Evolutionary conservation across 2,888 invertebrate species (phyloP), one percentile per base, ranked within the genome.

Genomic region (Taphrorychus bicolor): DNA sequence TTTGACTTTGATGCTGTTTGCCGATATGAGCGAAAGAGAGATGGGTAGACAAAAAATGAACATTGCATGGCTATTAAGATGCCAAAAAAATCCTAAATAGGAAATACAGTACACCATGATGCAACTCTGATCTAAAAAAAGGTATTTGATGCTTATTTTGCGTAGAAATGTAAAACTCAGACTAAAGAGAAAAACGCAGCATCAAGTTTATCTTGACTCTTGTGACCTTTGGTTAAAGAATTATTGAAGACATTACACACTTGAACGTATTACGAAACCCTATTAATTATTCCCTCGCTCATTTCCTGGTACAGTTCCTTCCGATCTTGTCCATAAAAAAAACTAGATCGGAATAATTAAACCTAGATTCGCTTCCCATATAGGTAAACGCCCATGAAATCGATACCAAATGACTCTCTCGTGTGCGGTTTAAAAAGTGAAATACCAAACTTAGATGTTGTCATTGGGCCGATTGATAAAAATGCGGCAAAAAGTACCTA

Each of bases 371-470:
- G 32, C 11, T 32, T 32, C 32, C 32, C 32, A 32, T 32, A 32
- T 9, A 32, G 32, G 32, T 32, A 11, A 32, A 32, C 32, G 32
- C 32, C 32, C 32, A 32, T 32, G 32, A 32, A 32, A 32, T 11
- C 32, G 32, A 32, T 9, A 32, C 32, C 11, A 32, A 9, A 32
- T 32, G 32, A 32, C 32, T 32, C 32, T 32, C 32, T 32, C 3
- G 32, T 11, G 11, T 32, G 59, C 51, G 41, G 16, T 49, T 59
- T 59, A 51, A 42, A 21, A n/a, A n/a, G n/a, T n/a, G n/a, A n/a
- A n/a, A n/a, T n/a, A 49, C 54, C 17, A 45, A 54, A 62, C 14
- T 56, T 21, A 62, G 56, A 56, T 56, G 24, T 62, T 62, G 56
- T 56, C 42, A 62, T 54, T 49, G 16, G 14, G 14, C 4, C n/a